Base-by-base conservation (phyloP, 2,888 invertebrate species). In the Microctonus brassicae region DNA sequence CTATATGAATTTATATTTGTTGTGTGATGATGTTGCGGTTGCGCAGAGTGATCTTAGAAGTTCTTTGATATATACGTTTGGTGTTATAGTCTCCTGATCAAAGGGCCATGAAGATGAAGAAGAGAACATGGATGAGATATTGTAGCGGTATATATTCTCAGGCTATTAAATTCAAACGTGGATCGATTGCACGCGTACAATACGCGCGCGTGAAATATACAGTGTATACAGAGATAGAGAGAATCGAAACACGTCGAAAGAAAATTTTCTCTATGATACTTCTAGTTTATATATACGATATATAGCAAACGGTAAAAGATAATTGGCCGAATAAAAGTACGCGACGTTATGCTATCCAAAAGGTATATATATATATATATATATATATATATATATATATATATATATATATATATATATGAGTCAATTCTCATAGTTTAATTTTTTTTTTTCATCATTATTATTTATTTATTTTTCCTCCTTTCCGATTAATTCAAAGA, bases 91-190 rank as follows among this genome's bases (percentile, higher is more conserved):
- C 47, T 47, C 69, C 57, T 70, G 70, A 70, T 64, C 36, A 64
- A 73, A 72, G 20, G 58, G 47, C 72, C 72, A 70, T 42, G 55
- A 42, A 69, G 61, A 26, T n/a, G 53, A 65, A 72, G 57, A 69
- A 66, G 24, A n/a, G 53, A 69, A 72, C 66, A 66, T 58, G 63
- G 75, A 77, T 78, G 71, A 74, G 75, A 72, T 73, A 75, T 77
- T 76, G 79, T 79, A 79, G 63, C 75, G 76, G 73, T 73, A 66
- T 64, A 70, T 73, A 71, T 73, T 71, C 53, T 64, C 67, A 69
- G 63, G 66, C 72, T 70, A 72, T 70, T 72, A 72, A 71, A 67
- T 47, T 63, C 66, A 62, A 66, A 65, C 73, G 73, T 63, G 71
- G 53, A 66, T 72, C 71, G 62, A 72, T 72, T 58, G 66, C 60